A percentile compares a stretch with the other conserved stretches of the same genome.
phyloP scores from a whole-genome alignment of 2,797 vertebrate species.

The Coendou prehensilis region DNA sequence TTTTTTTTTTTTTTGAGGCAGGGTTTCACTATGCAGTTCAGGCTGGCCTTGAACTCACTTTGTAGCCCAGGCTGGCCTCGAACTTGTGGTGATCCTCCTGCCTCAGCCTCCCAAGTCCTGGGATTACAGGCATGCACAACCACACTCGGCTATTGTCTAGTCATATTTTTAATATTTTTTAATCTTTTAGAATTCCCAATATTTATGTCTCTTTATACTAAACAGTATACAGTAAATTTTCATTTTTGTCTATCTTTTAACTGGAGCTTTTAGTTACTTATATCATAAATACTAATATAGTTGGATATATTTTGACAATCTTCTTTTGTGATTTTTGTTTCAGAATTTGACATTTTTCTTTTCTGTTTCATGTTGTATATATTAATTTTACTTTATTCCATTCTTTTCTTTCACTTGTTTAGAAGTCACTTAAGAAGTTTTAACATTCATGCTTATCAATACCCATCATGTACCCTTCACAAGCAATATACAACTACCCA shows the following conservation, averaged over 20 bases:
- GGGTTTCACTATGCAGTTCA: too few species aligned
- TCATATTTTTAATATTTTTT: neutral
- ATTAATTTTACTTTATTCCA: neutral
- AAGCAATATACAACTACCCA: neutral
- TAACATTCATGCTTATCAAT: neutral
- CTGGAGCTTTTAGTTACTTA: neutral
- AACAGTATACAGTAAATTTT: neutral
- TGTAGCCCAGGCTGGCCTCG: too few species aligned
- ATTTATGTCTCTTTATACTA: neutral
- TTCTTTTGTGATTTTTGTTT: neutral
- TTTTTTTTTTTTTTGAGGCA: neutral
- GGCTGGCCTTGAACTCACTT: too few species aligned
- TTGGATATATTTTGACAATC: neutral
- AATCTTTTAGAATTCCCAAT: neutral
- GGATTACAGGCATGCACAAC: too few species aligned
- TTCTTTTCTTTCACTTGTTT: neutral
- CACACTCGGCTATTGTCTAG: neutral
- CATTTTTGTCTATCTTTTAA: neutral
- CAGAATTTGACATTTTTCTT: neutral
- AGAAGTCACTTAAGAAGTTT: neutral
- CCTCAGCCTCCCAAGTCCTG: too few species aligned
- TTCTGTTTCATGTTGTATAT: neutral
- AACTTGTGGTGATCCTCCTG: too few species aligned
- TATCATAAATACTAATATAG: neutral
- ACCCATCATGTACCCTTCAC: neutral